A percentile compares a stretch with the other conserved stretches of the same genome.
Evolutionary conservation across 1,140 invertebrate genomes (phyloP).

Genomic region (Drosophila albomicans): DNA sequence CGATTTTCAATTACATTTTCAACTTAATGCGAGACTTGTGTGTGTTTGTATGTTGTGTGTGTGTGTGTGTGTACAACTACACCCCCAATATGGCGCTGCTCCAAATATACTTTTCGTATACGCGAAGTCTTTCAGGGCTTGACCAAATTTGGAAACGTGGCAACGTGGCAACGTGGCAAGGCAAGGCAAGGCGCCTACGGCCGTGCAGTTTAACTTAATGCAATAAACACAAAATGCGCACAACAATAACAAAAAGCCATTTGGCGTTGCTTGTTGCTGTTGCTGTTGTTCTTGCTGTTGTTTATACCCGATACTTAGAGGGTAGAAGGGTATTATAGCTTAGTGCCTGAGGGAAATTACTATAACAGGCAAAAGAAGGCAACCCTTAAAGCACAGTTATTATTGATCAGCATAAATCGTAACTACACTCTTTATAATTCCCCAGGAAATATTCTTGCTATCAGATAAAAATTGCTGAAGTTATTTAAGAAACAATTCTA

Average conservation of each 20-base stretch:
- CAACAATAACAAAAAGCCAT: conserved; percentile 73
- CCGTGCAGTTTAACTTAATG: conserved; percentile 63
- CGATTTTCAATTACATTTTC: conserved; percentile 60
- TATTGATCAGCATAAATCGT: no score
- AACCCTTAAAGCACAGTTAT: no score
- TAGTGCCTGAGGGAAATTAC: no score
- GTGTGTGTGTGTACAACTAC: conserved; percentile 6
- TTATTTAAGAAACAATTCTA: no score
- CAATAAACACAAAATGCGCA: conserved; percentile 63
- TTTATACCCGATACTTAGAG: background rate
- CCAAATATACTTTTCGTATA: conserved; percentile 18
- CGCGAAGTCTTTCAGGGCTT: conserved; percentile 17
- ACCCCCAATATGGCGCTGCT: conserved; percentile 39
- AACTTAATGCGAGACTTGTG: no score
- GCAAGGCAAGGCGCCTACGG: conserved; percentile 6
- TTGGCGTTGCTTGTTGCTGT: conserved; percentile 35
- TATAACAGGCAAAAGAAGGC: no score
- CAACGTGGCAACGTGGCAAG: conserved; percentile 1
- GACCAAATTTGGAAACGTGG: conserved; percentile 68
- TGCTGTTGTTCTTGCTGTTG: conserved; percentile 12
- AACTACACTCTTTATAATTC: no score
- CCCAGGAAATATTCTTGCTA: no score
- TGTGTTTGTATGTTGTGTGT: background rate
- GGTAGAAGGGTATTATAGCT: no score
- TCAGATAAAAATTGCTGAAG: no score